Percentiles rank a stretch among this genome's conserved stretches.
phyloP scores from a whole-genome alignment of 2,888 invertebrate species.

The Tachina lurida region DNA sequence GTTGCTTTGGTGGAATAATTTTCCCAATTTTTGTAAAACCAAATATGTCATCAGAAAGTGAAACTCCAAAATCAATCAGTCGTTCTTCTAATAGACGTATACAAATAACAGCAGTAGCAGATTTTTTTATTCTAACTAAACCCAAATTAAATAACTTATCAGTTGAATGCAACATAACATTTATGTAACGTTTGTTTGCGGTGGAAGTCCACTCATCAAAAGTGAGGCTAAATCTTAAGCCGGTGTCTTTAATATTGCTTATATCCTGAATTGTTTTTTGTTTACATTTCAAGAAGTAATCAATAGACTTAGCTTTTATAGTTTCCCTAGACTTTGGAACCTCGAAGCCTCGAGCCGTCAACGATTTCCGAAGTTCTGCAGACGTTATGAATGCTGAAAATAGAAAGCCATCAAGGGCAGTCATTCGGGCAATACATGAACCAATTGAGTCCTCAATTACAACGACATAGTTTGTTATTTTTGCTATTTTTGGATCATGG shows the following conservation, averaged over 20 bases:
- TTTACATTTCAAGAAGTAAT: background rate
- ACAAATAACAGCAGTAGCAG: conserved; percentile 18
- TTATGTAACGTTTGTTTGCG: background rate
- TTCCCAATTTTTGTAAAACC: background rate
- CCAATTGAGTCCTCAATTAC: background rate
- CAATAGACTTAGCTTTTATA: background rate
- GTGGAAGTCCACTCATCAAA: background rate
- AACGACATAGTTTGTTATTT: background rate
- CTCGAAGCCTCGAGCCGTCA: background rate
- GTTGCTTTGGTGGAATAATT: too few species aligned
- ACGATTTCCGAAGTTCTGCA: background rate
- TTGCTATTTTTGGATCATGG: too few species aligned
- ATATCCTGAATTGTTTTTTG: background rate
- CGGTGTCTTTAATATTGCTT: too few species aligned
- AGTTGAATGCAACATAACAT: too few species aligned
- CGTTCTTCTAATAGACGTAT: background rate
- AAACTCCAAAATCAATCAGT: background rate
- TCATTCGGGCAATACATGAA: conserved; percentile 18
- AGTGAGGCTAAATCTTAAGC: background rate
- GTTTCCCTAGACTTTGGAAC: background rate
- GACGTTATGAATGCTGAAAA: background rate
- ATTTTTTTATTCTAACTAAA: conserved; percentile 6
- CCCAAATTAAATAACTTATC: conserved; percentile 1
- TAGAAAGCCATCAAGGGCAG: conserved; percentile 4
- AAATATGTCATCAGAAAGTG: background rate